These are phyloP conservation scores for Propithecus coquereli DNA, from an alignment of 2,113 vertebrate genomes.

Conservation along the genomic window DNA sequence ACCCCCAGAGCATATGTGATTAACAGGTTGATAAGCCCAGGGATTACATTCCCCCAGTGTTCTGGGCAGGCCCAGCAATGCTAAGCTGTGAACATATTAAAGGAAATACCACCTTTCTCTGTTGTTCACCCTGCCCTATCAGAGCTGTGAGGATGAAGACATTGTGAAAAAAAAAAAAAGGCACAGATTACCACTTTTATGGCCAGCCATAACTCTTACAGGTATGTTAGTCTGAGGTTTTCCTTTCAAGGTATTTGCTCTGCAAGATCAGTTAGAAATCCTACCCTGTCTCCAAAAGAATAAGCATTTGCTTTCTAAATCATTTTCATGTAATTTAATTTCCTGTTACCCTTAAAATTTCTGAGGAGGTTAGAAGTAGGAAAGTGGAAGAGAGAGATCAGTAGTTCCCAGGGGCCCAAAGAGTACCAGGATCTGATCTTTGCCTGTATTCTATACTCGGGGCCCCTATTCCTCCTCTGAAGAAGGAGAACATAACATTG, in stretches of 20 bases:
- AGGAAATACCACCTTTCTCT: background rate
- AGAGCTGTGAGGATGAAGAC: background rate
- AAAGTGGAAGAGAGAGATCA: background rate
- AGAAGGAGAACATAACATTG: background rate
- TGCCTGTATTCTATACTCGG: background rate
- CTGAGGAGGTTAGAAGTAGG: background rate
- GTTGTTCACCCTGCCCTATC: background rate
- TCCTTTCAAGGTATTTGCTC: background rate
- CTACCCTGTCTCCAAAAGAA: background rate
- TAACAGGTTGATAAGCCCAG: background rate
- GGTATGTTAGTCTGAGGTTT: background rate
- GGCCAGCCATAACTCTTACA: background rate
- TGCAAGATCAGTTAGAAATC: background rate
- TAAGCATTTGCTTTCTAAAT: constrained; percentile 27
- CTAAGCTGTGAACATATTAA: background rate
- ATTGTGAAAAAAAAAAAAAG: background rate
- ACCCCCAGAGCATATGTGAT: background rate
- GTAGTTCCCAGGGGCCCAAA: background rate
- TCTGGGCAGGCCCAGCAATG: background rate
- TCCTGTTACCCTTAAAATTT: background rate
- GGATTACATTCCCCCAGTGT: background rate
- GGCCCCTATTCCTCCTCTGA: background rate
- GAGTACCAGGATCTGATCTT: background rate
- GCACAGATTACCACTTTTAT: background rate
- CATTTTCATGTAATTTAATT: constrained; percentile 25